phyloP scores from a whole-genome alignment of 2,888 invertebrate genomes.

The Barypeithes pellucidus region DNA sequence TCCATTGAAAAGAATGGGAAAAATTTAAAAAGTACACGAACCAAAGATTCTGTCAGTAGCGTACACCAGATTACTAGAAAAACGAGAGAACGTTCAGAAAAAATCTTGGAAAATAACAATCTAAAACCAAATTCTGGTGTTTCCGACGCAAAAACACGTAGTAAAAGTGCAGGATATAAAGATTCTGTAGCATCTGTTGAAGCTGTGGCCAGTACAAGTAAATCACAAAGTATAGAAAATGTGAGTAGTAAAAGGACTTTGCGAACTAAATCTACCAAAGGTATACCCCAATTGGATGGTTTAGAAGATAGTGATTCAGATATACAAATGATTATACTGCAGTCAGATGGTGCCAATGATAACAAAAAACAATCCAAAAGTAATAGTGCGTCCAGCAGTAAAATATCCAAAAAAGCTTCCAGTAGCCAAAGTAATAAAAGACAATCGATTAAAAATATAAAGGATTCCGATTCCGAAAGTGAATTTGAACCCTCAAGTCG shows the following conservation, averaged over 20 bases:
- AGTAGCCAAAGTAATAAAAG: not conserved
- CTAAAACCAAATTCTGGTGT: constrained; percentile 21
- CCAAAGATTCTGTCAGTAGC: constrained; percentile 34
- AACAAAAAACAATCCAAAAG: constrained; percentile 48
- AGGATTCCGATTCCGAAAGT: constrained; percentile 61
- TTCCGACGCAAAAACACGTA: constrained; percentile 16
- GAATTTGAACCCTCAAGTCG: constrained; percentile 57
- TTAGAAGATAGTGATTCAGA: constrained; percentile 29
- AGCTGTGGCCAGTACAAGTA: not conserved
- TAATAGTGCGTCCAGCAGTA: constrained; percentile 60
- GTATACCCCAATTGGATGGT: constrained; percentile 36
- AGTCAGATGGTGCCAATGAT: constrained; percentile 59
- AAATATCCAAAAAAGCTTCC: constrained; percentile 58
- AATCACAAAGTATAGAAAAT: constrained; percentile 15
- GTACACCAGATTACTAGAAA: not conserved
- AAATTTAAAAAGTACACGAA: not conserved
- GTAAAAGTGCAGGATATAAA: constrained; percentile 34
- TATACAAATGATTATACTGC: constrained; percentile 43
- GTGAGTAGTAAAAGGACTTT: not conserved
- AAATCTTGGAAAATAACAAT: constrained; percentile 24
- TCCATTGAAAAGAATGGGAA: not conserved
- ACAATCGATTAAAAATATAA: constrained; percentile 54
- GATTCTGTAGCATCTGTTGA: not conserved
- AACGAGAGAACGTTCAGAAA: not conserved
- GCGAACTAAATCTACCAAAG: constrained; percentile 30